Evolutionary conservation across 2,113 vertebrate genomes (phyloP).

Genomic region (Thomomys bottae): DNA sequence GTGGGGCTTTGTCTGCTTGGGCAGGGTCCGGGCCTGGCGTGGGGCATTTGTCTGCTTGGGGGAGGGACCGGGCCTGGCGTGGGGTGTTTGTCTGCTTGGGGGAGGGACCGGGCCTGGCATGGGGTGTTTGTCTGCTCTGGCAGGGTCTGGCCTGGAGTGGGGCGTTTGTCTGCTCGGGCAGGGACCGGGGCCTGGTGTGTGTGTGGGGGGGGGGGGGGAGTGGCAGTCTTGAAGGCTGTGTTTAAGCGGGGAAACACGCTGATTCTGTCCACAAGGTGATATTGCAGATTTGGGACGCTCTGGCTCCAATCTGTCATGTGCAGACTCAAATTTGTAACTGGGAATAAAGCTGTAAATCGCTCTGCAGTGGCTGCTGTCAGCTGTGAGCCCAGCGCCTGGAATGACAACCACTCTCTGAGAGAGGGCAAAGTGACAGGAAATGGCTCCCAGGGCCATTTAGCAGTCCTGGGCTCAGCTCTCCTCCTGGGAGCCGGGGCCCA

Average conservation of each 20-base stretch:
- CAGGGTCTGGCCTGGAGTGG: too few species aligned
- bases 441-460: fast-evolving
- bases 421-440: not conserved
- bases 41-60: too few species aligned
- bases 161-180: too few species aligned
- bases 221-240: fast-evolving
- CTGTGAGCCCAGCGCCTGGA: fast-evolving
- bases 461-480: fast-evolving
- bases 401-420: not conserved
- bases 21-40: too few species aligned
- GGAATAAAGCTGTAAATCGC: constrained; percentile 35
- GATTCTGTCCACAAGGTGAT: not conserved
- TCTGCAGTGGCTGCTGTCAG: not conserved
- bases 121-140: too few species aligned
- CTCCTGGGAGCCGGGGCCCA: fast-evolving
- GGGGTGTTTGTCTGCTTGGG: too few species aligned
- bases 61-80: too few species aligned
- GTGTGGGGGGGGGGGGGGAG: fast-evolving
- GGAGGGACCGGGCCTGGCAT: too few species aligned
- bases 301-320: not conserved
- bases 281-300: not conserved
- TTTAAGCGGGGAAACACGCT: fast-evolving
- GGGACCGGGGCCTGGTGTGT: not conserved
- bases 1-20: too few species aligned
- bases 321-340: not conserved